A percentile compares a stretch with the other conserved stretches of the same genome.
Conservation (phyloP, 1,140 invertebrate genomes). For the Zaprionus ghesquierei region DNA sequence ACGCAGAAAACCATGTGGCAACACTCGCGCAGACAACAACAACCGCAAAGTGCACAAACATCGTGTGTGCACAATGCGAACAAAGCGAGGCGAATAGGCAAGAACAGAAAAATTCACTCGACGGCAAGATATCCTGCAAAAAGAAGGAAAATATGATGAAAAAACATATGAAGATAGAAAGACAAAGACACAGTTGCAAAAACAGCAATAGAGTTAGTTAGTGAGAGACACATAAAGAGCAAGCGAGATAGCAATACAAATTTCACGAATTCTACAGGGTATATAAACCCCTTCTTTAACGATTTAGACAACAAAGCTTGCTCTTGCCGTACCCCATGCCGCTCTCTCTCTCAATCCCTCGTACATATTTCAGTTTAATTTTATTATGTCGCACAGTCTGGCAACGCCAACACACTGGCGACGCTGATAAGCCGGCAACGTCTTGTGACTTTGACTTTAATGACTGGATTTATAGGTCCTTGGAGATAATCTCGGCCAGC, state of each 20-base stretch:
- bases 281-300: background rate
- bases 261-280: no score
- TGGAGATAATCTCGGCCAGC: slow-evolving; percentile 79
- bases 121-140: background rate
- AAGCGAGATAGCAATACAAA: no score
- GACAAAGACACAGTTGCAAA: background rate
- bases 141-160: background rate
- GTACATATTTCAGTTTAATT: slow-evolving; percentile 59
- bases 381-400: slow-evolving; percentile 66
- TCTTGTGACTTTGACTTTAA: slow-evolving; percentile 83
- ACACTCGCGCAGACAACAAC: slow-evolving; percentile 37
- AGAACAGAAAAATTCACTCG: background rate
- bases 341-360: background rate
- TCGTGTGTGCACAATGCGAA: slow-evolving; percentile 40
- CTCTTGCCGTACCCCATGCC: background rate
- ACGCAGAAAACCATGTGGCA: slow-evolving; percentile 33
- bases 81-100: slow-evolving; percentile 8
- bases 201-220: background rate
- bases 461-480: slow-evolving; percentile 83
- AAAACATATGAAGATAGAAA: background rate
- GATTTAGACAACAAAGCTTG: background rate
- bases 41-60: slow-evolving; percentile 38
- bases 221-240: no score
- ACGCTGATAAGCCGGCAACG: slow-evolving; percentile 72
- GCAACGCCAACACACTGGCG: slow-evolving; percentile 30